Conservation (phyloP, 1,140 invertebrate genomes). For the Schlechtendalia chinensis region DNA sequence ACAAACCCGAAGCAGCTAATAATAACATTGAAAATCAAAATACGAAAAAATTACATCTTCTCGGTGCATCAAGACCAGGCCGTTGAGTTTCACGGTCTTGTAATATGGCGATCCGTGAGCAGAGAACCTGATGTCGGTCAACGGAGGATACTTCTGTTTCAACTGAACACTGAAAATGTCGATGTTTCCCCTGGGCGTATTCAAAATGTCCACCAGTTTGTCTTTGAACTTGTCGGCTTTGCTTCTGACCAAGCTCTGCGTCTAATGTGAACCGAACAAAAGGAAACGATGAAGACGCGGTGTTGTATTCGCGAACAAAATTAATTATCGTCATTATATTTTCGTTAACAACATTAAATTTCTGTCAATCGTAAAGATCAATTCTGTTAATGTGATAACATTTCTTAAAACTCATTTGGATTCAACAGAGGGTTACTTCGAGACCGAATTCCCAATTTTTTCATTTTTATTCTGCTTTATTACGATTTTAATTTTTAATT, state of each 20-base stretch:
- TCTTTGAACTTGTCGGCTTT: conserved; percentile 85
- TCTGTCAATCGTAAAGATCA: too few relatives aligned
- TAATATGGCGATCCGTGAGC: conserved; percentile 95
- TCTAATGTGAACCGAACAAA: conserved; percentile 58
- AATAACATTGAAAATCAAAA: too few relatives aligned
- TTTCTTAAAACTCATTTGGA: too few relatives aligned
- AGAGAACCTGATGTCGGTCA: conserved; percentile 90
- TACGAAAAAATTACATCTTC: conserved; percentile 66
- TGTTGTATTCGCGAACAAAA: background rate
- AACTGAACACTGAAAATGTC: conserved; percentile 94
- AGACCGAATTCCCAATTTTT: too few relatives aligned
- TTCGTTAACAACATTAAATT: too few relatives aligned
- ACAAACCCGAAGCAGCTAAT: too few relatives aligned
- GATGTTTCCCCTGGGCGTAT: conserved; percentile 82
- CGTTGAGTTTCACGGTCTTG: conserved; percentile 89
- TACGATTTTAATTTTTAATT: too few relatives aligned
- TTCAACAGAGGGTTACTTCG: too few relatives aligned
- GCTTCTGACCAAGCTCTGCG: conserved; percentile 77
- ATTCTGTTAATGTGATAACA: too few relatives aligned
- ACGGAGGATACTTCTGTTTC: conserved; percentile 77
- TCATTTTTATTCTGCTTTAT: too few relatives aligned
- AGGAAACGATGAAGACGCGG: too few relatives aligned
- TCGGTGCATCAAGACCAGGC: conserved; percentile 88
- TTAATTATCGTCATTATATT: background rate
- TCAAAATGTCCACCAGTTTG: conserved; percentile 79